A percentile compares a stretch with the other conserved stretches of the same genome.
Evolutionary conservation across 2,888 invertebrate genomes (phyloP).

Genomic region (Saturnia pavonia): DNA sequence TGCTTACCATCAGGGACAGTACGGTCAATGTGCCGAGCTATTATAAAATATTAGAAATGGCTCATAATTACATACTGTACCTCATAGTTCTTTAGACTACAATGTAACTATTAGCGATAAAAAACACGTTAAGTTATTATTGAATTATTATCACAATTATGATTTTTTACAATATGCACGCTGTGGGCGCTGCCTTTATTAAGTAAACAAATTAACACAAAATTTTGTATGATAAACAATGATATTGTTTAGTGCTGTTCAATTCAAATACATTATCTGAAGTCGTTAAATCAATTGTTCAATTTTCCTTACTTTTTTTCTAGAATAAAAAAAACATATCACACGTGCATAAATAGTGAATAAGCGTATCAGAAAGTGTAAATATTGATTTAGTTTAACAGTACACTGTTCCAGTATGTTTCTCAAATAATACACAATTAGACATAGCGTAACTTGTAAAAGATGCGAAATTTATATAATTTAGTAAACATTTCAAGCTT

Average conservation of each 20-base stretch:
- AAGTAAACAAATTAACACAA: background rate
- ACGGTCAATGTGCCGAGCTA: no score
- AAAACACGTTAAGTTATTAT: no score
- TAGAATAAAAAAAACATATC: background rate
- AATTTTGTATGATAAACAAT: background rate
- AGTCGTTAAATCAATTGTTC: background rate
- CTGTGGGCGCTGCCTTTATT: no score
- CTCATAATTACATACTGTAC: no score
- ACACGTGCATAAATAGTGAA: background rate
- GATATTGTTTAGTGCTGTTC: background rate
- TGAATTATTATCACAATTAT: no score
- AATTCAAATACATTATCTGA: background rate
- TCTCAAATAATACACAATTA: background rate
- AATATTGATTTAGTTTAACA: background rate
- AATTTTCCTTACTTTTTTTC: background rate
- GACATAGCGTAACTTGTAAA: background rate
- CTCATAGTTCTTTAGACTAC: no score
- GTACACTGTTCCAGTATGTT: background rate
- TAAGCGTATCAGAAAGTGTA: background rate
- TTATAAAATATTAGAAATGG: no score
- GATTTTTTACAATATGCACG: no score
- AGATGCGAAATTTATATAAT: conserved; percentile 22
- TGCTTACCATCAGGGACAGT: no score
- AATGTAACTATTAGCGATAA: no score
- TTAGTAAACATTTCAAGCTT: conserved; percentile 28